Evolutionary conservation across 1,140 invertebrate genomes (phyloP).

Genomic region (Tribolium castaneum): DNA sequence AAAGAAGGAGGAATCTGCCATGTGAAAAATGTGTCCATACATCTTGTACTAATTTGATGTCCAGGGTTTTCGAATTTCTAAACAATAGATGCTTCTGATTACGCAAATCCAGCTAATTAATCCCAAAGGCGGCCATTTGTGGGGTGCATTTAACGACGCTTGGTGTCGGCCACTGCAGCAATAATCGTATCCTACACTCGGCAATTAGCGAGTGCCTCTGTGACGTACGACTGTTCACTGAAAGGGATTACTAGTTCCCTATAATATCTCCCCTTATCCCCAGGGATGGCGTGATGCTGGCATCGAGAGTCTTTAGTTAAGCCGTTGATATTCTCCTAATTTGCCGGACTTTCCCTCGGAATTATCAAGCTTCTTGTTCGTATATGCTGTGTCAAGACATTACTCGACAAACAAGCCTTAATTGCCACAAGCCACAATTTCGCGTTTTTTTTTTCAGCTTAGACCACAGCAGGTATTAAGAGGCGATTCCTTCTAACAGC

Average conservation of each 20-base stretch:
- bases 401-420: constrained; percentile 21
- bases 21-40: not conserved
- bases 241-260: constrained; percentile 47
- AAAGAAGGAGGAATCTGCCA: constrained; percentile 15
- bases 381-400: constrained; percentile 25
- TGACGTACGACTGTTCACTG: constrained; percentile 47
- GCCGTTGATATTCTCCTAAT: constrained; percentile 56
- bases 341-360: constrained; percentile 52
- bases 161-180: constrained; percentile 10
- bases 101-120: constrained; percentile 13
- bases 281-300: constrained; percentile 45
- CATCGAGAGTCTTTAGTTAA: constrained; percentile 51
- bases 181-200: constrained; percentile 47
- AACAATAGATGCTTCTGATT: not conserved
- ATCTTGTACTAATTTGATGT: not conserved
- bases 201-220: constrained; percentile 49
- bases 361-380: constrained; percentile 43
- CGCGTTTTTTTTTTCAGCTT: too few relatives aligned
- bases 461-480: not conserved
- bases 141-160: constrained; percentile 12
- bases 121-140: constrained; percentile 7
- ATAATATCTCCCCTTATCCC: constrained; percentile 47
- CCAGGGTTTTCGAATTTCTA: not conserved
- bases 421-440: not conserved
- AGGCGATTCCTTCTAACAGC: constrained; percentile 34